Base-by-base conservation (phyloP, 1,140 invertebrate genomes). In the Lanistes nyassanus region DNA sequence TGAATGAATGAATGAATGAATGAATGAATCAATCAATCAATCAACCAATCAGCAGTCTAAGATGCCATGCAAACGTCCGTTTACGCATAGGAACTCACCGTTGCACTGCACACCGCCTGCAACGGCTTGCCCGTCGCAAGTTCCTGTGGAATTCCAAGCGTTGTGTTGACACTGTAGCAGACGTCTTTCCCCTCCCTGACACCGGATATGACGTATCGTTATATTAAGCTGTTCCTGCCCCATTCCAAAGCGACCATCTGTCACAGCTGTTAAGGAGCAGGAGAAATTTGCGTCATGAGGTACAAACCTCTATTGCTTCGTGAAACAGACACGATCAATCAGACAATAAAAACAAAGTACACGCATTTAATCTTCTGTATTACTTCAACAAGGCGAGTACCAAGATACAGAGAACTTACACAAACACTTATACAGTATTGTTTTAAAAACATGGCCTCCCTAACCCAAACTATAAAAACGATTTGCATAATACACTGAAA, bases 21-120 rank as follows among this genome's bases (percentile, higher is more conserved):
- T 19, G 36, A 26, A 19, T 53, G 26, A 2, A 21, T 5, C 9
- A 47, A 47, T 47, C 9, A 47, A 47, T 16, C 9, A 16, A 6
- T 47, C 9, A 16, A 47, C n/a, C n/a, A n/a, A n/a, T n/a, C n/a
- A n/a, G n/a, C n/a, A n/a, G n/a, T n/a, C n/a, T n/a, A n/a, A n/a
- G n/a, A n/a, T n/a, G n/a, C n/a, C 21, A 69, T 3, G 37, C 42
- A 21, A 5, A 26, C 23, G n/a, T 6, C 34, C 11, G 26, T 42
- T 26, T n/a, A n/a, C 19, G 9, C 3, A 47, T 19, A 11, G 0
- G 6, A 29, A 26, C 39, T 70, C 58, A 76, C 76, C 75, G 37
- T 94, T 91, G 16, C 95, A 93, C 96, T 96, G 97, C 6, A 83
- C 82, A 2, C 81, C 85, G 31, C 80, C 84, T 23, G 78, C 60